Evolutionary conservation across 2,888 invertebrate species (phyloP).

Genomic region (Thereva unica): DNA sequence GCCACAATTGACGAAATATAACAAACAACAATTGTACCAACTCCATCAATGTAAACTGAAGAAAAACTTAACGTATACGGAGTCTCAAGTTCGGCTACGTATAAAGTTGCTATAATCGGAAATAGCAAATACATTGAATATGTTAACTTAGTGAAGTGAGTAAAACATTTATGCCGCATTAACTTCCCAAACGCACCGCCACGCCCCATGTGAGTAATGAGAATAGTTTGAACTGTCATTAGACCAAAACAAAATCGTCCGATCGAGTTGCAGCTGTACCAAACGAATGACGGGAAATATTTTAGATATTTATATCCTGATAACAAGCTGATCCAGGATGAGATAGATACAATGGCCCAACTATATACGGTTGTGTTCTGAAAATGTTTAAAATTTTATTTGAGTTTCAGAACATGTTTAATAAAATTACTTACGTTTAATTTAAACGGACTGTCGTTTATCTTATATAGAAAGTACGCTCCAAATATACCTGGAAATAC

Average conservation of each 20-base stretch:
- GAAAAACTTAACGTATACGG: background rate
- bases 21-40: background rate
- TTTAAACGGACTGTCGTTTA: background rate
- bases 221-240: too few species aligned
- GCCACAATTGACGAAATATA: conserved; percentile 7
- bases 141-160: conserved; percentile 10
- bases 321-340: background rate
- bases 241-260: too few species aligned
- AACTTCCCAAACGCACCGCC: too few species aligned
- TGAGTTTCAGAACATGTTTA: background rate
- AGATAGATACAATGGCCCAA: background rate
- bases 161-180: background rate
- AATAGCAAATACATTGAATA: conserved; percentile 14
- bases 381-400: background rate
- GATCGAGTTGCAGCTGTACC: too few species aligned
- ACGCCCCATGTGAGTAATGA: too few species aligned
- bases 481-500: conserved; percentile 4
- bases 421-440: background rate
- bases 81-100: background rate
- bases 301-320: background rate
- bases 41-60: conserved; percentile 3
- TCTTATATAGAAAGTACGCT: conserved; percentile 1
- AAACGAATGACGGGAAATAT: background rate
- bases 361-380: background rate
- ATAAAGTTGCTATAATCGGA: background rate